Evolutionary conservation across 2,888 invertebrate species (phyloP).

Genomic region (Incurvaria masculella): DNA sequence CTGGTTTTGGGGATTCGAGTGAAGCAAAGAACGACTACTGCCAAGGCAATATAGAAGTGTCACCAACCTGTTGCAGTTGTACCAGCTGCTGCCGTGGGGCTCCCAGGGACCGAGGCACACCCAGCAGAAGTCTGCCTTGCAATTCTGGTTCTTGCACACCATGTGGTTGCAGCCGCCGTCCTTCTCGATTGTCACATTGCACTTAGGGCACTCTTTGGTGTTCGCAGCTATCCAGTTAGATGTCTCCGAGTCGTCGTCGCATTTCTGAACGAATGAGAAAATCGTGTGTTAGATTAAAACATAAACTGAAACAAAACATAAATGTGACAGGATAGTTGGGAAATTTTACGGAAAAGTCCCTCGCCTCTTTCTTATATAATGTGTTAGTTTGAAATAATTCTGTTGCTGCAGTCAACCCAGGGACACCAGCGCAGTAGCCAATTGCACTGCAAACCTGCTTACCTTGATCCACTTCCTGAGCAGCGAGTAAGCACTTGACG

Average conservation of each 20-base stretch:
- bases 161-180: conserved; percentile 99
- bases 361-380: too few relatives aligned
- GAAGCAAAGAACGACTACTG: too few relatives aligned
- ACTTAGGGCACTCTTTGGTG: conserved; percentile 98
- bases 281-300: not conserved
- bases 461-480: conserved; percentile 93
- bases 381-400: too few relatives aligned
- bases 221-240: conserved; percentile 99
- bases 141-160: conserved; percentile 98
- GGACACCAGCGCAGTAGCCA: too few relatives aligned
- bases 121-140: conserved; percentile 99
- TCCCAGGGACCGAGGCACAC: conserved; percentile 99
- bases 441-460: not conserved
- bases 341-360: too few relatives aligned
- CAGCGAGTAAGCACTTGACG: conserved; percentile 79
- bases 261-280: conserved; percentile 60
- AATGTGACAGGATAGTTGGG: not conserved
- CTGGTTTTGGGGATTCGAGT: too few relatives aligned
- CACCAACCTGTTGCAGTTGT: conserved; percentile 86
- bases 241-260: conserved; percentile 98
- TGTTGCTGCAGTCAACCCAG: too few relatives aligned
- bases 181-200: conserved; percentile 94
- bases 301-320: not conserved
- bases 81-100: conserved; percentile 98
- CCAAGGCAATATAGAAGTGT: too few relatives aligned